Conservation (phyloP, 2,113 vertebrate genomes). For the Propithecus coquereli region DNA sequence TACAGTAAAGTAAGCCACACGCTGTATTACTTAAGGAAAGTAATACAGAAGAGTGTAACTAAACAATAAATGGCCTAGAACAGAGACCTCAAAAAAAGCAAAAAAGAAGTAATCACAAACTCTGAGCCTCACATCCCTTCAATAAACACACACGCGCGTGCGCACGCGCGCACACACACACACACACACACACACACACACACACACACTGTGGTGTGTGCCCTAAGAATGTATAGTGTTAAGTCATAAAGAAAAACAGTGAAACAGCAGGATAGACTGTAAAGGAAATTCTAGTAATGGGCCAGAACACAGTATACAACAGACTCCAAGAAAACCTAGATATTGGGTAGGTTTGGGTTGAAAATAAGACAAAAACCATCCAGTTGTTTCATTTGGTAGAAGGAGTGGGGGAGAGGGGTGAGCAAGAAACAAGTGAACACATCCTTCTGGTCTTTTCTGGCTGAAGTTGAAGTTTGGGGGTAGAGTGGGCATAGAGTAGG, state of each 20-base stretch:
- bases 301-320: not conserved
- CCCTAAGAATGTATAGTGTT: not conserved
- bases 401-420: accelerated
- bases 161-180: not conserved
- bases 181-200: too few relatives aligned
- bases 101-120: not conserved
- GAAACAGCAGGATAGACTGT: not conserved
- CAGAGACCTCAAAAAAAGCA: not conserved
- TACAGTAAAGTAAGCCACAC: not conserved
- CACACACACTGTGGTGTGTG: not conserved
- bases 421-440: not conserved
- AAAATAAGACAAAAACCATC: not conserved
- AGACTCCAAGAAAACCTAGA: not conserved
- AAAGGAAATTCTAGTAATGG: not conserved
- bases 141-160: not conserved
- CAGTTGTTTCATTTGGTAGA: not conserved
- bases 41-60: not conserved
- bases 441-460: too few relatives aligned
- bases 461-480: not conserved
- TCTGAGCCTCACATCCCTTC: not conserved
- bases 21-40: not conserved
- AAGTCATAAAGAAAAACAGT: not conserved
- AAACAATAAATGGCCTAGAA: not conserved
- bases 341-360: not conserved
- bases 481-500: not conserved